Conservation (phyloP, 2,797 vertebrate genomes). For the Mus minutoides region DNA sequence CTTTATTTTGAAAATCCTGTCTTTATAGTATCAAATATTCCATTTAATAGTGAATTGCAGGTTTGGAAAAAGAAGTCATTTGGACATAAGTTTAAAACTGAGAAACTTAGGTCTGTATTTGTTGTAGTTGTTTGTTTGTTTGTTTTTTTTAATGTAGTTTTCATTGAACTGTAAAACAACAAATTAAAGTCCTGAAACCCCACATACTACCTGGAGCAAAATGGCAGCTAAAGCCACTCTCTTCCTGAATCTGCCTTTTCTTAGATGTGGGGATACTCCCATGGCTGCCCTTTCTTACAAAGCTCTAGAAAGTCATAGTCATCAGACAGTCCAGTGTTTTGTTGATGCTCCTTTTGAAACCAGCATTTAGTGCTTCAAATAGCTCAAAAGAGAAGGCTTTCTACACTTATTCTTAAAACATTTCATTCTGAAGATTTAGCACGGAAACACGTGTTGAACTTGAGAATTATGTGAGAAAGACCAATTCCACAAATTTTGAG, state of each 20-base stretch:
- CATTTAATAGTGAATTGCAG: background rate
- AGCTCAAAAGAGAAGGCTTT: slow-evolving; percentile 47
- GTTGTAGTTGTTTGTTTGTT: too few species aligned
- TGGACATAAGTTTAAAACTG: background rate
- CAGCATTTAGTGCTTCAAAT: slow-evolving; percentile 65
- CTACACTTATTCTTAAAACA: slow-evolving; percentile 42
- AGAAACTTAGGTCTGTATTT: background rate
- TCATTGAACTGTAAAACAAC: background rate
- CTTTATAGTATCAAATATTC: background rate
- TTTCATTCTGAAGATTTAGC: slow-evolving; percentile 40
- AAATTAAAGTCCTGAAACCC: background rate
- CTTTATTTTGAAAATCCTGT: slow-evolving; percentile 49
- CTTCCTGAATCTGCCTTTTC: background rate
- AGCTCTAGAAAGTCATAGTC: slow-evolving; percentile 30
- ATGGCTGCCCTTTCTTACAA: background rate
- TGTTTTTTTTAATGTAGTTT: background rate
- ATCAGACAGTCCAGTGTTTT: slow-evolving; percentile 33
- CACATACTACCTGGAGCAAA: background rate
- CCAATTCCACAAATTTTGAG: background rate
- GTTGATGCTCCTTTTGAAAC: slow-evolving; percentile 54
- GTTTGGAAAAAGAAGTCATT: background rate
- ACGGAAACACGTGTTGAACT: background rate
- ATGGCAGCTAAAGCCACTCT: background rate
- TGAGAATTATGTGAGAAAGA: background rate
- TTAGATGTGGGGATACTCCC: background rate